These are phyloP conservation scores for Trachurus trachurus DNA, from an alignment of 2,797 vertebrate genomes.

Conservation along the genomic window DNA sequence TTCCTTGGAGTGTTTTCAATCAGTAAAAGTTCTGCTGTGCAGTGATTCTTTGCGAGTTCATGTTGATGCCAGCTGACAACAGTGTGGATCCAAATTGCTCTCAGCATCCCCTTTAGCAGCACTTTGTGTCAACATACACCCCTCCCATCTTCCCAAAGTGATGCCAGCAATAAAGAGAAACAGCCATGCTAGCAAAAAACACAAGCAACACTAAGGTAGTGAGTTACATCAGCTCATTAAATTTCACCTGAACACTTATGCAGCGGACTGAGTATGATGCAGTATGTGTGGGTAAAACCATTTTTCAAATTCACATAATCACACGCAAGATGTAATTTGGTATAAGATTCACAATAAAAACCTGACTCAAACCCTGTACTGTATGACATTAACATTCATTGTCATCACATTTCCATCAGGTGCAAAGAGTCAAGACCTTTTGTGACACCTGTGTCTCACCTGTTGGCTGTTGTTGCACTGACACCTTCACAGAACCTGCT, in stretches of 20 bases:
- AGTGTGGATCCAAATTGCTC: constrained; percentile 53
- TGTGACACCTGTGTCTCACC: constrained; percentile 82
- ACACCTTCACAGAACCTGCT: constrained; percentile 79
- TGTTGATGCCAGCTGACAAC: constrained; percentile 55
- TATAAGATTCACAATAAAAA: constrained; percentile 1
- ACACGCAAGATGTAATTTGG: constrained; percentile 1
- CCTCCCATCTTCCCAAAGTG: constrained; percentile 46
- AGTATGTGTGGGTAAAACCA: neutral
- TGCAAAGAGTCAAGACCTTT: constrained; percentile 30
- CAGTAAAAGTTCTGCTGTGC: constrained; percentile 44
- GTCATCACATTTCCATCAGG: constrained; percentile 22
- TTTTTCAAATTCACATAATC: constrained; percentile 12
- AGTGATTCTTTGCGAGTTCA: constrained; percentile 32
- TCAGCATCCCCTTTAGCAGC: constrained; percentile 55
- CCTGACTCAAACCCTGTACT: neutral
- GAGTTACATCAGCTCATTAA: constrained; percentile 34
- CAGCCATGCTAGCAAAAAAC: constrained; percentile 22
- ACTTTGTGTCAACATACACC: constrained; percentile 33
- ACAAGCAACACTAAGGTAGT: neutral
- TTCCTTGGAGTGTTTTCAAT: constrained; percentile 55
- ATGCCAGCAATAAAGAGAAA: constrained; percentile 38
- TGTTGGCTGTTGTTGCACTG: constrained; percentile 77
- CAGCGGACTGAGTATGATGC: neutral
- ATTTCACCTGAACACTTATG: constrained; percentile 9
- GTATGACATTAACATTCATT: constrained; percentile 8